Base-by-base conservation (phyloP, 1,140 invertebrate genomes). In the Habropoda laboriosa region DNA sequence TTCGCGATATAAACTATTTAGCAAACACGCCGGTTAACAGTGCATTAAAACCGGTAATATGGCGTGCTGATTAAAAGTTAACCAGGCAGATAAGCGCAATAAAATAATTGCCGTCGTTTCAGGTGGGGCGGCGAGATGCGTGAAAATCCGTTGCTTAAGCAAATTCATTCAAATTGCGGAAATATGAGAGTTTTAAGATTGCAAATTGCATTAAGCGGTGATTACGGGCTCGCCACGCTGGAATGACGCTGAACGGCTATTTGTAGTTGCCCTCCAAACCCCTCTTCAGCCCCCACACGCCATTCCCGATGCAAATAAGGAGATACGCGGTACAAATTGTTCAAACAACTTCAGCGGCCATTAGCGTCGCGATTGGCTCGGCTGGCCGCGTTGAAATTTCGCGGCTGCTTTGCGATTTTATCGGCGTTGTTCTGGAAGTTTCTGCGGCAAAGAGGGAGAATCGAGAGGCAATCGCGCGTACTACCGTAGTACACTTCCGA, bases 161-260 rank as follows among this genome's bases (percentile, higher is more conserved):
- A 82, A 86, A 86, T 86, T 86, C 70, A 80, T 80, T 86, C 58
- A 63, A 86, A 86, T 86, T 80, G 53, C 71, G 63, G 58, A 81
- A 86, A 74, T 82, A 79, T 75, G 79, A 85, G 57, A 71, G 79
- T 55, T 57, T 76, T 76, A 72, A 86, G 66, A 58, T 53, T 71
- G 79, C 58, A 81, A 86, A 86, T 81, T 78, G 60, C 58, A 66
- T 75, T 85, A 85, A 86, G 42, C 64, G 61, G 58, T 66, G 71
- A 82, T 86, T 82, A 86, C 49, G 51, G 49, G 63, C 57, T 74
- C 49, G 24, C 72, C 68, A 49, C 21, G 53, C 27, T 66, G n/a
- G 21, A 73, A 72, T 77, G 61, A 76, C 79, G 78, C 55, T 84
- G 70, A 85, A 85, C 51, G 68, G 51, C 60, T 61, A 61, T 70